These are phyloP conservation scores for Oxytorus armatus DNA, from an alignment of 2,888 invertebrate genomes.

Conservation along the genomic window DNA sequence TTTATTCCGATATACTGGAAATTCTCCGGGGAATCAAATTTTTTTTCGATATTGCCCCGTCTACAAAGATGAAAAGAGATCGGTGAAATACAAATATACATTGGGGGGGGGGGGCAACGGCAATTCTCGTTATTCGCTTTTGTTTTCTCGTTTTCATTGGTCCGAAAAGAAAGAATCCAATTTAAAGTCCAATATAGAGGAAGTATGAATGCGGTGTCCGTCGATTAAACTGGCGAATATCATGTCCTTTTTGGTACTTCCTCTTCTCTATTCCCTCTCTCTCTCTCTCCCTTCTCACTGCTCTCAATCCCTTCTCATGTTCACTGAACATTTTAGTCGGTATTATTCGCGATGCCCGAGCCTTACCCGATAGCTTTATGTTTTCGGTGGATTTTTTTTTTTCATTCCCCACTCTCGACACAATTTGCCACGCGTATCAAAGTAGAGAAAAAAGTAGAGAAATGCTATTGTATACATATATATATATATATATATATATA, in stretches of 20 bases:
- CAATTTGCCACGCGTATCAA: neutral
- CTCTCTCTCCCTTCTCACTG: conserved; percentile 14
- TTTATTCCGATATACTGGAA: too few relatives aligned
- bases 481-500: too few relatives aligned
- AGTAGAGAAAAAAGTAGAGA: neutral
- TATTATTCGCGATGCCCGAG: conserved; percentile 33
- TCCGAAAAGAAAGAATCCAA: neutral
- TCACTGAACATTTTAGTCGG: conserved; percentile 8
- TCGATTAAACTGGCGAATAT: neutral
- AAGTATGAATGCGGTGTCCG: neutral
- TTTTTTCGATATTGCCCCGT: too few relatives aligned
- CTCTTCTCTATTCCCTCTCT: conserved; percentile 8
- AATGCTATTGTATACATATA: too few relatives aligned
- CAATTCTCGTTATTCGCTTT: conserved; percentile 1
- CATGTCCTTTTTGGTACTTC: neutral
- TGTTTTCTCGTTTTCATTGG: neutral
- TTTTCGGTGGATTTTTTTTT: conserved; percentile 1
- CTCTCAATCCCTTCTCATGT: conserved; percentile 26
- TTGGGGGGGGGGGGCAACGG: too few relatives aligned
- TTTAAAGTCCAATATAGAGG: neutral
- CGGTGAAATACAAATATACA: too few relatives aligned
- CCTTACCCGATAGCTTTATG: conserved; percentile 35
- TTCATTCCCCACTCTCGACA: neutral
- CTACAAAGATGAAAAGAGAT: neutral
- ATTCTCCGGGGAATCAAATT: too few relatives aligned